phyloP scores from a whole-genome alignment of 2,113 vertebrate genomes.

The Chinchilla lanigera region DNA sequence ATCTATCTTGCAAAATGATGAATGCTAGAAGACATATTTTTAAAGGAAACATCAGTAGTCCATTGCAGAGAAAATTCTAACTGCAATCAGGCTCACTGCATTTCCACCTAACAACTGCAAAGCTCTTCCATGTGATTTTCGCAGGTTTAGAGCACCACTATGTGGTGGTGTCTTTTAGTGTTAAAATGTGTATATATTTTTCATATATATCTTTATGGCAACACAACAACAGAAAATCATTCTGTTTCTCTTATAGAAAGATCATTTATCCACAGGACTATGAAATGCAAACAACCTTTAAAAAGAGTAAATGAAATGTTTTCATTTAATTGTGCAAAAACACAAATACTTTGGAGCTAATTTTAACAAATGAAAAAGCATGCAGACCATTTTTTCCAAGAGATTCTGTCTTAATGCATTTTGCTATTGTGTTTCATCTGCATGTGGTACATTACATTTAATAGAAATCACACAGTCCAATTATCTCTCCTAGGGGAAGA shows the following conservation, averaged over 20 bases:
- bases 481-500: constrained; percentile 78
- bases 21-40: constrained; percentile 77
- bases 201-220: neutral
- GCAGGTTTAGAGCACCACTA: constrained; percentile 88
- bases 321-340: constrained; percentile 63
- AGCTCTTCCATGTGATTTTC: constrained; percentile 39
- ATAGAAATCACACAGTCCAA: constrained; percentile 82
- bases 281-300: constrained; percentile 47
- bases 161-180: constrained; percentile 81
- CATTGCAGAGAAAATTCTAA: constrained; percentile 80
- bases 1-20: constrained; percentile 76
- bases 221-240: neutral
- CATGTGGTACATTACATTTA: constrained; percentile 82
- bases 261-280: constrained; percentile 54
- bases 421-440: constrained; percentile 80
- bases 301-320: constrained; percentile 52
- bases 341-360: constrained; percentile 74
- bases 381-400: constrained; percentile 67
- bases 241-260: constrained; percentile 54
- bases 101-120: constrained; percentile 69
- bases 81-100: constrained; percentile 70
- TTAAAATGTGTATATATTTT: constrained; percentile 31
- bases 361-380: constrained; percentile 74
- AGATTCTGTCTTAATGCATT: constrained; percentile 78
- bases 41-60: constrained; percentile 77